Percentiles rank a stretch among this genome's conserved stretches.
phyloP scores from a whole-genome alignment of 2,888 invertebrate species.

The Leptopilina myrica region DNA sequence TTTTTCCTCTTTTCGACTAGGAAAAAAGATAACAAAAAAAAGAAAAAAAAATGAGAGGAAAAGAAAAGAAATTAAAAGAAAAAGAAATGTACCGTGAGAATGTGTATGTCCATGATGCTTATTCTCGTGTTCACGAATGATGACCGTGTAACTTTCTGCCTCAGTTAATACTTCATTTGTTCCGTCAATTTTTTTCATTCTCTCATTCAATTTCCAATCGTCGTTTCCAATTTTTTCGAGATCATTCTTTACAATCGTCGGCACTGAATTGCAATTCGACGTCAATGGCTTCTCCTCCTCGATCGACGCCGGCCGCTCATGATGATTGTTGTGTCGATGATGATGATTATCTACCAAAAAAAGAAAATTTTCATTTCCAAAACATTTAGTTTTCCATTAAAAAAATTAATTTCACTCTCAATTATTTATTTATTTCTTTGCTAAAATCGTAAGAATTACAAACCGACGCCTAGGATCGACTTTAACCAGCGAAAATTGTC shows the following conservation, averaged over 20 bases:
- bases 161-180: constrained; percentile 77
- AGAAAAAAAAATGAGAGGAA: too few relatives aligned
- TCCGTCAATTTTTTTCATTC: constrained; percentile 62
- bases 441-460: too few relatives aligned
- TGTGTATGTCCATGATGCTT: constrained; percentile 92
- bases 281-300: constrained; percentile 74
- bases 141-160: constrained; percentile 87
- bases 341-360: constrained; percentile 71
- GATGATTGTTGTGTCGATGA: constrained; percentile 70
- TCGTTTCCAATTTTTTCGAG: constrained; percentile 67
- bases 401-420: background rate
- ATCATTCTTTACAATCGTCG: constrained; percentile 67
- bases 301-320: constrained; percentile 67
- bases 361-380: background rate
- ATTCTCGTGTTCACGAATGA: constrained; percentile 85
- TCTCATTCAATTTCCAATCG: constrained; percentile 71
- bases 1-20: too few relatives aligned
- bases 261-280: constrained; percentile 69
- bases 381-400: background rate
- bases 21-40: too few relatives aligned
- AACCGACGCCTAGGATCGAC: too few relatives aligned
- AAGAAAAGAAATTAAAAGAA: too few relatives aligned
- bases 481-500: too few relatives aligned
- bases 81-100: constrained; percentile 80
- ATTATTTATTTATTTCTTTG: too few relatives aligned